Conservation (phyloP, 2,888 invertebrate species). For the Xestia ashworthii region DNA sequence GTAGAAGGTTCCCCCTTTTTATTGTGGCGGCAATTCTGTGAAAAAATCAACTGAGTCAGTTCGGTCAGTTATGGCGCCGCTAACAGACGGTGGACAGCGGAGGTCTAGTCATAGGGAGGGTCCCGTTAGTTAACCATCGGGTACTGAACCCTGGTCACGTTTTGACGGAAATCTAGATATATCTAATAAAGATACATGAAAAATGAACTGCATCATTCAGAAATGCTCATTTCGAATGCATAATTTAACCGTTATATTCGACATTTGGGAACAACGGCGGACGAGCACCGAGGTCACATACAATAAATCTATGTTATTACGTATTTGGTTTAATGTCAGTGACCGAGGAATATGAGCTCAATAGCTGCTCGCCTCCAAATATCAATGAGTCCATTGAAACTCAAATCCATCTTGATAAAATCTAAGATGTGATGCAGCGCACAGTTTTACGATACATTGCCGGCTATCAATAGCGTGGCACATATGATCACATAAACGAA, state of each 20-base stretch:
- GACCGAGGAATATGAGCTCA: conserved; percentile 31
- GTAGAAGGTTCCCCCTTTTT: no score
- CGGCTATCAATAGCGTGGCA: not conserved
- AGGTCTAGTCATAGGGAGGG: no score
- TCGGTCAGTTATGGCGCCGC: no score
- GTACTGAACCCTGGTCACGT: no score
- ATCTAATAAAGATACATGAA: not conserved
- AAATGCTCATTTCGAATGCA: conserved; percentile 3
- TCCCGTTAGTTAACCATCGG: no score
- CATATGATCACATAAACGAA: not conserved
- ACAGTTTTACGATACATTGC: conserved; percentile 18
- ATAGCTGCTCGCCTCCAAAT: conserved; percentile 48
- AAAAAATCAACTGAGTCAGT: no score
- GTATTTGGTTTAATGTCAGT: conserved; percentile 29
- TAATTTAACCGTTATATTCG: not conserved
- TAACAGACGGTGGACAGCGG: no score
- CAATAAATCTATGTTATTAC: conserved; percentile 13
- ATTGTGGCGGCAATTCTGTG: no score
- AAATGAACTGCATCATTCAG: not conserved
- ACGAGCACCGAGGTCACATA: not conserved
- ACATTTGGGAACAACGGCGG: conserved; percentile 7
- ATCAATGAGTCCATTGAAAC: conserved; percentile 37
- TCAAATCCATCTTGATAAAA: conserved; percentile 2
- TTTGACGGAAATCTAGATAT: not conserved
- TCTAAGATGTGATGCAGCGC: conserved; percentile 12